Evolutionary conservation across 2,113 vertebrate genomes (phyloP), one percentile per base, ranked within the genome.

Genomic region (Alexandromys fortis): DNA sequence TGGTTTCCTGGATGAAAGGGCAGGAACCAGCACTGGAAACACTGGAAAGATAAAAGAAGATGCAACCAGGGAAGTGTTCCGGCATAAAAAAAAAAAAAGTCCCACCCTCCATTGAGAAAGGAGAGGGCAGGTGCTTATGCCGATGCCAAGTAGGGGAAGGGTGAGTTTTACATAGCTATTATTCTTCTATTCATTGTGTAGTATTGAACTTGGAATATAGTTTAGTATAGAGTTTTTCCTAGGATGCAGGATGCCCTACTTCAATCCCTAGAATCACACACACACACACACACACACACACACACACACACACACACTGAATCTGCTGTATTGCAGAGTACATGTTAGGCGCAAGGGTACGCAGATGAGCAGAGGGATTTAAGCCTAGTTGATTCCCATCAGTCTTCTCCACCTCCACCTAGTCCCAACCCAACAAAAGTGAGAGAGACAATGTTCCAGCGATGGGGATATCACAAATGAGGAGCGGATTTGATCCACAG

Each of bases 1-100:
- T 19, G 12, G 47, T 90, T 95, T 94, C 86, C 79, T 81, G 63
- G 70, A 68, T 95, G 79, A 90, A 93, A 91, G 72, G 89, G n/a
- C 87, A 94, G 81, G n/a, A 17, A 45, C 9, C 33, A 70, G 47
- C 10, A 45, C 42, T 26, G n/a, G 16, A 47, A 78, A 61, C 16
- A 91, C 3, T 55, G 12, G 58, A 24, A 76, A 76, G 65, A 67
- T 82, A 65, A 94, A 94, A 86, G 38, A 94, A 35, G 79, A 55
- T 16, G 38, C 8, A 47, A 30, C 5, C 33, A 58, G 75, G 45
- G 17, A 55, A 95, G 26, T 28, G 12, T 21, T 38, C 67, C 58
- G 49, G 45, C 63, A 42, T 47, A 30, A 78, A 92, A 38, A 73
- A 49, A 49, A 38, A 78, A 92, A 38, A 73, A 83, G 85, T 52